phyloP scores from a whole-genome alignment of 2,113 vertebrate species.

The Terrapene triunguis region DNA sequence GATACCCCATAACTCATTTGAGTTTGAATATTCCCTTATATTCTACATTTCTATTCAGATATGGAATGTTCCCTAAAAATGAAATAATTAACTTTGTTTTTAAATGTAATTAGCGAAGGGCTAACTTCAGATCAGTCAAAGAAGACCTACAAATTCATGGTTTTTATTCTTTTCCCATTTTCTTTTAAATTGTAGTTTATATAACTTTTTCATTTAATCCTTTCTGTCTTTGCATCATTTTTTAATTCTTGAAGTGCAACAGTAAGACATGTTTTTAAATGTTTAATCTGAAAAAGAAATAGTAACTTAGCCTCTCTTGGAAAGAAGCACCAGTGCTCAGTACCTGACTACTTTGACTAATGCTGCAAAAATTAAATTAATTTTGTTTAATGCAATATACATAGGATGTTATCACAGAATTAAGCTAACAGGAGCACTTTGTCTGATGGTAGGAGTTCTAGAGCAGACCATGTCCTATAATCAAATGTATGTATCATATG shows the following conservation, averaged over 20 bases:
- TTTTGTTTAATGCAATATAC: background rate
- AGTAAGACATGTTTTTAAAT: background rate
- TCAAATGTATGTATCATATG: background rate
- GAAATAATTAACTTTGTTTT: background rate
- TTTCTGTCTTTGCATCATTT: background rate
- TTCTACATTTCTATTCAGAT: background rate
- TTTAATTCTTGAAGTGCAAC: background rate
- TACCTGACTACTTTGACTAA: background rate
- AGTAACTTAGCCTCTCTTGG: background rate
- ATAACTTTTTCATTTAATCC: background rate
- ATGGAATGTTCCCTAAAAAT: rapidly evolving
- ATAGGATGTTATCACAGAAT: background rate
- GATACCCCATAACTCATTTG: background rate
- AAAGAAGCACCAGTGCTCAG: background rate
- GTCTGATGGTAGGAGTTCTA: background rate
- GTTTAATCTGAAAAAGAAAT: background rate
- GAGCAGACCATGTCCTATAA: background rate
- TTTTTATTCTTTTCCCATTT: background rate
- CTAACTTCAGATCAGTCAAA: background rate
- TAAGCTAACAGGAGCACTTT: background rate
- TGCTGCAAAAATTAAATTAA: background rate
- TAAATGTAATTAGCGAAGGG: background rate
- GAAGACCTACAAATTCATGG: background rate
- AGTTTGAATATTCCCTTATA: rapidly evolving
- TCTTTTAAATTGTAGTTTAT: background rate